Base-by-base conservation (phyloP, 2,113 vertebrate genomes). In the Phylloscopus trochiloides region DNA sequence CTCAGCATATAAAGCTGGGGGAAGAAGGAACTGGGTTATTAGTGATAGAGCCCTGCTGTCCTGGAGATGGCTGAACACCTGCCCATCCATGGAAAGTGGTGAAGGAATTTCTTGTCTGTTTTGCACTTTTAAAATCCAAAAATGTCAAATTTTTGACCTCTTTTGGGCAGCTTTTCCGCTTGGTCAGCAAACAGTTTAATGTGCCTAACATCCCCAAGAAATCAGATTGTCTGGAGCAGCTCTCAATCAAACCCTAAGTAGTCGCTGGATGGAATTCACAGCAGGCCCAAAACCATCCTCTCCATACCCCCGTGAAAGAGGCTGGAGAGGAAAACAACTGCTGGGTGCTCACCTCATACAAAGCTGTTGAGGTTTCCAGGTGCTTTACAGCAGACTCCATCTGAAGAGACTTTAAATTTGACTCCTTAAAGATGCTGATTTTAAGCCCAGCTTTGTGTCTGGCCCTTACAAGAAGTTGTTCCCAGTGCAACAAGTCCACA, bases 381-480 rank as follows among this genome's bases (percentile, higher is more conserved):
- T 92, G 48, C 29, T 88, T 89, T 68, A 52, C 24, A 68, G 22
- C 31, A 70, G 34, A 43, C 3, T 29, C 26, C 28, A 19, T 29
- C 34, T 62, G 47, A 54, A 62, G 21, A 22, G 18, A 58, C 29
- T 61, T 79, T 13, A 83, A 47, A 21, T 20, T 36, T 70, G 38
- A 68, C 21, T 62, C 29, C 18, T 18, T 65, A 8, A 13, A 67
- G 68, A 47, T 52, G 42, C 4, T 88, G 36, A 25, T 91, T 93
- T 94, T 57, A 78, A 94, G 14, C 42, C 14, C 0, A 4, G 4
- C 31, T 86, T 90, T 62, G 34, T 66, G 14, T 63, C 88, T 67
- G 52, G 16, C 17, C 28, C 0, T 0, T 12, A 36, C 1, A 77
- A 63, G 63, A 50, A 3, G 4, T 42, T 78, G 22, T 15, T 84